Evolutionary conservation across 1,140 invertebrate species (phyloP).

Genomic region (Panagrolaimus sp.): DNA sequence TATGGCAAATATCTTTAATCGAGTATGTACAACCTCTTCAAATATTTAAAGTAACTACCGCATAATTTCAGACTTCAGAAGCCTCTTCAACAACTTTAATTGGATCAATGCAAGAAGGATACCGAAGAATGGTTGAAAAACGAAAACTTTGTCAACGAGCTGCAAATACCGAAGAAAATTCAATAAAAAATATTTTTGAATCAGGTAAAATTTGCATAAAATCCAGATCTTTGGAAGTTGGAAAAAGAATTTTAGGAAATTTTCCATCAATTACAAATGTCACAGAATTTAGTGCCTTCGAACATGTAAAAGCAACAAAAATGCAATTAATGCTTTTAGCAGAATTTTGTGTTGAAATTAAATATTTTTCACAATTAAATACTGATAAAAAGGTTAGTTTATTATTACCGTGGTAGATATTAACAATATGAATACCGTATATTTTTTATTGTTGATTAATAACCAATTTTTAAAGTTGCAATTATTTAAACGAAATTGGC

Average conservation of each 20-base stretch:
- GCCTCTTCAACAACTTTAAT: background rate
- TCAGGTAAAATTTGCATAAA: too few species aligned
- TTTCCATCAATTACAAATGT: background rate
- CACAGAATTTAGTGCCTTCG: background rate
- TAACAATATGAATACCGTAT: too few species aligned
- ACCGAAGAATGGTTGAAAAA: background rate
- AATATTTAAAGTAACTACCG: background rate
- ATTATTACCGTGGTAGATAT: background rate
- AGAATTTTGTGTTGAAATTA: background rate
- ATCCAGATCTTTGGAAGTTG: background rate
- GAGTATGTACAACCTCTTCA: background rate
- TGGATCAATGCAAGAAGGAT: background rate
- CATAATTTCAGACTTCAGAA: too few species aligned
- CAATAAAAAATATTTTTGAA: too few species aligned
- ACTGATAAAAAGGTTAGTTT: slow-evolving; percentile 5
- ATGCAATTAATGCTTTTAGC: slow-evolving; percentile 5
- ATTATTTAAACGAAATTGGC: slow-evolving; percentile 8
- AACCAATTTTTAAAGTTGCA: background rate
- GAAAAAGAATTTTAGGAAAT: background rate
- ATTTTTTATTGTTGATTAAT: too few species aligned
- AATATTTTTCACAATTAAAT: background rate
- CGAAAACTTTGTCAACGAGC: too few species aligned
- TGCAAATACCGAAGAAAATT: too few species aligned
- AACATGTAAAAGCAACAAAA: slow-evolving; percentile 4
- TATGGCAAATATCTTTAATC: background rate